Evolutionary conservation across 2,113 vertebrate genomes (phyloP), one percentile per base, ranked within the genome.

Genomic region (Rhodinocichla rosea): DNA sequence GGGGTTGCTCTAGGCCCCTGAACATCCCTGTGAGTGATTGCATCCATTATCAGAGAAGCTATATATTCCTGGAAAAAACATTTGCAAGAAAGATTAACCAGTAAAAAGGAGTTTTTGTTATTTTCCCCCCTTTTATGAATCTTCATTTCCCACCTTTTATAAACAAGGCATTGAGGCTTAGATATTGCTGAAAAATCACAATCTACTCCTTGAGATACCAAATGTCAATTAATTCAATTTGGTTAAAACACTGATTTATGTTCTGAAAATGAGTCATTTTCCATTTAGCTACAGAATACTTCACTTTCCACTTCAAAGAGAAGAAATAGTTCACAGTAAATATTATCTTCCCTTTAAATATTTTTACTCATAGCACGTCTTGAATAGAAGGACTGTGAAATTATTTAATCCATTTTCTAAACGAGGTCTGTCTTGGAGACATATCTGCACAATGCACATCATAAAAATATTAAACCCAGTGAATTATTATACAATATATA

Each of bases 201-300:
- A 9, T 85, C 30, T 88, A 40, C 27, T 35, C 42, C 50, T 80
- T 64, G 53, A 47, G 19, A 67, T 52, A 86, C 3, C 22, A 93
- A 91, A 79, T 77, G 59, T 83, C 85, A 94, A 77, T 91, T 96
- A 88, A 96, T 94, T 95, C 53, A 59, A 21, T 91, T 80, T 37
- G 15, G 14, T 91, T 92, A 77, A 77, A 88, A 63, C 21, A n/a
- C 28, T 68, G 64, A 91, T 90, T 77, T 93, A 67, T 80, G 44
- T 70, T 71, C 86, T 92, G 37, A 84, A 85, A 95, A 18, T 74
- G 64, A 95, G 39, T 80, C 6, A 63, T 91, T 84, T 85, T 75
- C 70, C n/a, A 63, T 89, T 94, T 76, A 92, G 39, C 53, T 79
- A 63, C n/a, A 65, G 50, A 90, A 79, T 56, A 49, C 28, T 88